A percentile compares a stretch with the other conserved stretches of the same genome.
phyloP scores from a whole-genome alignment of 2,113 vertebrate genomes.

The Meriones unguiculatus region DNA sequence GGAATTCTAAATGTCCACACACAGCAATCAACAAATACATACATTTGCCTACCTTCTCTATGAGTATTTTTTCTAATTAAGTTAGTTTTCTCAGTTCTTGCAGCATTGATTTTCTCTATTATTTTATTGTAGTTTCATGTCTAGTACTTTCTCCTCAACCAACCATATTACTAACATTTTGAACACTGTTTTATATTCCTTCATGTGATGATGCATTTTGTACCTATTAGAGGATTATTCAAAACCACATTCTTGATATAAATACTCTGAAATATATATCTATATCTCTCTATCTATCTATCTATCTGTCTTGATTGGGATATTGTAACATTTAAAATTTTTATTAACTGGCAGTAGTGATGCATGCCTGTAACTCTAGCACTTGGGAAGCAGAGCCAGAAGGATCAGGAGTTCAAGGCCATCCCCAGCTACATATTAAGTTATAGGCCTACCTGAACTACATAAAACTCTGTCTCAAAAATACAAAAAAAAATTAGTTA shows the following conservation, averaged over 20 bases:
- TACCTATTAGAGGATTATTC: background rate
- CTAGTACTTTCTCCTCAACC: background rate
- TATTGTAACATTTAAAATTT: slow-evolving; percentile 48
- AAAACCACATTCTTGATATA: slow-evolving; percentile 14
- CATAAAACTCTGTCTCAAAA: background rate
- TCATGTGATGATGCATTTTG: slow-evolving; percentile 22
- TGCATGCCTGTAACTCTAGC: background rate
- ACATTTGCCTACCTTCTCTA: background rate
- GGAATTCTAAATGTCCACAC: background rate
- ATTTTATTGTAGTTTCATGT: slow-evolving; percentile 5
- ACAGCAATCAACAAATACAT: background rate
- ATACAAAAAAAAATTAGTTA: background rate
- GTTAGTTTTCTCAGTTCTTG: background rate
- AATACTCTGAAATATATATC: slow-evolving; percentile 1
- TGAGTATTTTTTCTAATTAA: background rate
- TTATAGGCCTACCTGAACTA: background rate
- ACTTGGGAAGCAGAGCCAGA: background rate
- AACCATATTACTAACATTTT: background rate
- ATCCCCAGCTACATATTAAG: background rate
- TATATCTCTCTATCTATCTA: too few relatives aligned
- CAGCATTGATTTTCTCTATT: slow-evolving; percentile 5
- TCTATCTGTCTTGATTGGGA: background rate
- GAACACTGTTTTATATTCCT: slow-evolving; percentile 8
- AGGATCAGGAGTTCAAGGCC: background rate
- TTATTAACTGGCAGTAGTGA: background rate